These are phyloP conservation scores for Hystrix cristata DNA, from an alignment of 2,113 vertebrate genomes.

Conservation along the genomic window DNA sequence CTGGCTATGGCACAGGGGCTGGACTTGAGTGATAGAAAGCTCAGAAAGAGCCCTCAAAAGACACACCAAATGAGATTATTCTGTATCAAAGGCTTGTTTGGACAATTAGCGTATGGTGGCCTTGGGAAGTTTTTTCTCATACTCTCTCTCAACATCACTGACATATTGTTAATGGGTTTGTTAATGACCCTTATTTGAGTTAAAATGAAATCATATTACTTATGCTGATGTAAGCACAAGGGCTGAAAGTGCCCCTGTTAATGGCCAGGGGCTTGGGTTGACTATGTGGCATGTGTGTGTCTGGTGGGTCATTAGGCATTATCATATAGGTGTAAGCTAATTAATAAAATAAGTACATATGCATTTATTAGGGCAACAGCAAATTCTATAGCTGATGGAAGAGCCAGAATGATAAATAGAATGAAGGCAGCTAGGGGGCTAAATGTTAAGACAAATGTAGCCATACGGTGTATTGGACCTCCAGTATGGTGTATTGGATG, in stretches of 20 bases:
- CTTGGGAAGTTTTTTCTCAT: not conserved
- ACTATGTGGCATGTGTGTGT: not conserved
- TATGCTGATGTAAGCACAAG: not conserved
- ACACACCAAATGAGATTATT: not conserved
- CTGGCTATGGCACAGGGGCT: slow-evolving; percentile 60
- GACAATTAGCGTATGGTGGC: not conserved
- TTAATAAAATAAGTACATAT: not conserved
- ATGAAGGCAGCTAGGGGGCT: not conserved
- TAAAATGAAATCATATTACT: not conserved
- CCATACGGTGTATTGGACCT: not conserved
- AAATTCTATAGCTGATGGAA: not conserved
- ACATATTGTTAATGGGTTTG: not conserved
- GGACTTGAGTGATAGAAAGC: slow-evolving; percentile 41
- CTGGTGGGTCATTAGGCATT: not conserved
- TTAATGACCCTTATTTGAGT: not conserved
- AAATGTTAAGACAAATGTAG: not conserved
- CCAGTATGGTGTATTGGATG: not conserved
- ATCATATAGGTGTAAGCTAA: not conserved
- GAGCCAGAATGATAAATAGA: not conserved
- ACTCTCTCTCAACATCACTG: not conserved
- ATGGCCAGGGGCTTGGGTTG: not conserved
- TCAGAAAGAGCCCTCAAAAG: not conserved
- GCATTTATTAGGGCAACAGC: not conserved
- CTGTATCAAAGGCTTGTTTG: not conserved
- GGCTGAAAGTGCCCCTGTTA: not conserved